Base-by-base conservation (phyloP, 1,140 invertebrate genomes). In the Agraylea sexmaculata region DNA sequence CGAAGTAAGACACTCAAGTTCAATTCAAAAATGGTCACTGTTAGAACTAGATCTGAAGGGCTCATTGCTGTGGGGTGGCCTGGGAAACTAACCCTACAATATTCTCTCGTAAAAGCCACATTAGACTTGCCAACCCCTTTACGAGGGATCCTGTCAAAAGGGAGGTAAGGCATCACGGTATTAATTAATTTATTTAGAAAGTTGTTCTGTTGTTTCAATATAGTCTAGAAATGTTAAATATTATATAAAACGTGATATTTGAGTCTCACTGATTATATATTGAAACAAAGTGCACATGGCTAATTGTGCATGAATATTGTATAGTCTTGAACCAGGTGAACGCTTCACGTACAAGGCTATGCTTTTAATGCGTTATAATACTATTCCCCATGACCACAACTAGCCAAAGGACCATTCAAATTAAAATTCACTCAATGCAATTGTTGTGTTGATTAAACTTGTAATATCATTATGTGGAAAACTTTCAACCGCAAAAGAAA, bases 241-340 rank as follows among this genome's bases (percentile, higher is more conserved):
- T 31, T 15, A 10, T 8, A 8, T 31, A 31, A 31, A 31, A 31
- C 30, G 30, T 31, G n/a, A 11, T 31, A 31, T 11, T 31, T 6
- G 7, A 8, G 30, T 31, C 13, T 31, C 13, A 10, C 6, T 11
- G 6, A 6, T 11, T 30, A 6, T 33, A 11, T 37, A 22, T n/a
- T 47, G 40, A 30, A 37, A 41, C 41, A 43, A 41, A 40, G 31
- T 37, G 37, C 45, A 47, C 22, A 22, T 41, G 19, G 34, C 46
- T 48, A 48, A 48, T 48, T 48, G 46, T 40, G 42, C 46, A 48
- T 48, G 46, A 48, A 48, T 48, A 48, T 48, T 48, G 46, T 42
- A 48, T 45, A 48, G 39, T 48, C 46, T 48, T 42, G 46, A 48
- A 40, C 35, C 42, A 43, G 33, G 42, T 25, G 42, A 35, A 35